Evolutionary conservation across 2,797 vertebrate genomes (phyloP).

Genomic region (Ptychadena robeensis): DNA sequence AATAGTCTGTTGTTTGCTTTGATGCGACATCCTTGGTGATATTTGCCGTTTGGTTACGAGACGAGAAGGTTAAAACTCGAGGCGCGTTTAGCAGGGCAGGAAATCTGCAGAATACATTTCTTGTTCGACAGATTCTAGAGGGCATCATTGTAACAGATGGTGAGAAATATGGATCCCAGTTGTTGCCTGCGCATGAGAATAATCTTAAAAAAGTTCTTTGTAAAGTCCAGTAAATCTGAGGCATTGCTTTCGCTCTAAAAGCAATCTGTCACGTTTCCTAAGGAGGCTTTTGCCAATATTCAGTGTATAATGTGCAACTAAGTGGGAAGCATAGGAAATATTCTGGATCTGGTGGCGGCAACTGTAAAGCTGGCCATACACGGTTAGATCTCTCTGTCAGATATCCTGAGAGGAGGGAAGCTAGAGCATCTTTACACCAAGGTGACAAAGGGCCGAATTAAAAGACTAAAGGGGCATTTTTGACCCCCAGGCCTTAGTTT

Average conservation of each 20-base stretch:
- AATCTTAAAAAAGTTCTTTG: constrained; percentile 25
- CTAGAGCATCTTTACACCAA: no score
- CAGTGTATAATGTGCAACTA: constrained; percentile 22
- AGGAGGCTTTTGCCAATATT: constrained; percentile 23
- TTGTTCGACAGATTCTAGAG: constrained; percentile 57
- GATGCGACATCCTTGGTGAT: not conserved
- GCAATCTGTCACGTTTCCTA: constrained; percentile 37
- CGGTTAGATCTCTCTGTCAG: no score
- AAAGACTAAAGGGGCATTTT: no score
- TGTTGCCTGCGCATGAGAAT: constrained; percentile 34
- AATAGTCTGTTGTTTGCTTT: not conserved
- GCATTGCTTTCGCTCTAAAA: constrained; percentile 31
- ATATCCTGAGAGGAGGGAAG: no score
- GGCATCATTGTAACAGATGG: constrained; percentile 57
- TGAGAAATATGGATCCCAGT: constrained; percentile 53
- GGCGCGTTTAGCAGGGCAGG: constrained; percentile 6
- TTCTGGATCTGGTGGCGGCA: not conserved
- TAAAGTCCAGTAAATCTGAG: constrained; percentile 52
- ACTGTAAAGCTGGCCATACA: no score
- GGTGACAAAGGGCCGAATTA: no score
- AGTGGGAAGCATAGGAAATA: not conserved
- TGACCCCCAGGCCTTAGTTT: no score
- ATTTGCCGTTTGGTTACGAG: not conserved
- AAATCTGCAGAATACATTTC: constrained; percentile 37
- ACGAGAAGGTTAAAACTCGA: not conserved